Conservation (phyloP, 2,888 invertebrate genomes). For the Acronicta psi region DNA sequence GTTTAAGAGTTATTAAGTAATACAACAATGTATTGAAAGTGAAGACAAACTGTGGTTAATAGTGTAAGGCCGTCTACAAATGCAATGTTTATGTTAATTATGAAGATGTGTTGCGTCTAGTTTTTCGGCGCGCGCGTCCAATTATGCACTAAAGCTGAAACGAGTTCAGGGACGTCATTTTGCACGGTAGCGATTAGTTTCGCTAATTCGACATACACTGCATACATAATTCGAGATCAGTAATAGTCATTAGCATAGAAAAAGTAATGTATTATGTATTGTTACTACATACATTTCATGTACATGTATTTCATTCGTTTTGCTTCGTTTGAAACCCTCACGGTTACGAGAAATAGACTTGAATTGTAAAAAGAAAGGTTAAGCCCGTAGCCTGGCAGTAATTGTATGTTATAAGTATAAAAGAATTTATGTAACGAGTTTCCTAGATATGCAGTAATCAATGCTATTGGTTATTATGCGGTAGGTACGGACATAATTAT, state of each 20-base stretch:
- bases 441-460: not conserved
- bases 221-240: slow-evolving; percentile 51
- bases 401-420: slow-evolving; percentile 28
- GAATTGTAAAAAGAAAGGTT: slow-evolving; percentile 23
- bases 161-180: slow-evolving; percentile 63
- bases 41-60: slow-evolving; percentile 46
- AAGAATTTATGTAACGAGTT: not conserved
- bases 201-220: slow-evolving; percentile 57
- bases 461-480: too few relatives aligned
- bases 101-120: slow-evolving; percentile 62
- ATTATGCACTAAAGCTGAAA: slow-evolving; percentile 66
- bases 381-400: slow-evolving; percentile 12
- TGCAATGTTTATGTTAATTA: slow-evolving; percentile 74
- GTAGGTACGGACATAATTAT: too few relatives aligned
- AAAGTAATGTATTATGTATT: slow-evolving; percentile 35
- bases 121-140: slow-evolving; percentile 61
- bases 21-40: slow-evolving; percentile 54
- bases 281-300: slow-evolving; percentile 16
- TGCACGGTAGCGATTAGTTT: slow-evolving; percentile 50
- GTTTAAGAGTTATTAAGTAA: slow-evolving; percentile 50
- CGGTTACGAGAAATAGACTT: slow-evolving; percentile 9
- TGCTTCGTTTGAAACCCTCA: slow-evolving; percentile 18
- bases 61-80: slow-evolving; percentile 58
- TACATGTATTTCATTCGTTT: slow-evolving; percentile 12
- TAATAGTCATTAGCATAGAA: slow-evolving; percentile 46